phyloP scores from a whole-genome alignment of 2,888 invertebrate species.

The Dynastes hyllus region DNA sequence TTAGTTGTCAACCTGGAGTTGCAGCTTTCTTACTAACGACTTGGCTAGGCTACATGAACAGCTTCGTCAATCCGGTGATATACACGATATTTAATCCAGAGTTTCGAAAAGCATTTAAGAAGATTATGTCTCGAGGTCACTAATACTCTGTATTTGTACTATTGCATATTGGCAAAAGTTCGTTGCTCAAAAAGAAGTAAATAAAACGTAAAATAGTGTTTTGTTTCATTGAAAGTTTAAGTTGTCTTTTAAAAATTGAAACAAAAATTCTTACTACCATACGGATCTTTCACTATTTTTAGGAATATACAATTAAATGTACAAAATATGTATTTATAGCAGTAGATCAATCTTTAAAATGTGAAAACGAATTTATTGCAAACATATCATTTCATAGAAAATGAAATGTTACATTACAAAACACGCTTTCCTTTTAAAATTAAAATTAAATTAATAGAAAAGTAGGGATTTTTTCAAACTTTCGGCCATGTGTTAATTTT shows the following conservation, averaged over 20 bases:
- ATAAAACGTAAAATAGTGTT: not conserved
- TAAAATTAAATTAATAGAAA: not conserved
- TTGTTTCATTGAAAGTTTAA: constrained; percentile 5
- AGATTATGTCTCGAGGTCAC: constrained; percentile 79
- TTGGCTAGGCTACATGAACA: constrained; percentile 99
- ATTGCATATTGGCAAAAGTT: constrained; percentile 39
- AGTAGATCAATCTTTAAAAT: constrained; percentile 28
- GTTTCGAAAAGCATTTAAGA: constrained; percentile 98
- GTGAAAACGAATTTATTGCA: constrained; percentile 65
- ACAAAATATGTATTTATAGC: constrained; percentile 35
- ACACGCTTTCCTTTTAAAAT: constrained; percentile 50
- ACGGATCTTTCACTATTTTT: constrained; percentile 45
- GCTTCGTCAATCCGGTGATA: constrained; percentile 94
- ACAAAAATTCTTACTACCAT: constrained; percentile 39
- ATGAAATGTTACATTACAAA: constrained; percentile 43
- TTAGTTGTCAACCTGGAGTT: constrained; percentile 87
- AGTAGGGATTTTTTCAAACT: not conserved
- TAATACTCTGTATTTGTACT: constrained; percentile 38
- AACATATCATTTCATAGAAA: constrained; percentile 65
- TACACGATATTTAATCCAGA: constrained; percentile 98
- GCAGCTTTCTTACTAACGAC: constrained; percentile 95
- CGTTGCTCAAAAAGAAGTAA: constrained; percentile 47
- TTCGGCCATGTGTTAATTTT: too few relatives aligned
- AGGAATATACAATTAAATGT: constrained; percentile 20
- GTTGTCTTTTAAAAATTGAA: not conserved